A percentile compares a stretch with the other conserved stretches of the same genome.
Evolutionary conservation across 2,797 vertebrate genomes (phyloP).

Genomic region (Coccyzus lansbergi): DNA sequence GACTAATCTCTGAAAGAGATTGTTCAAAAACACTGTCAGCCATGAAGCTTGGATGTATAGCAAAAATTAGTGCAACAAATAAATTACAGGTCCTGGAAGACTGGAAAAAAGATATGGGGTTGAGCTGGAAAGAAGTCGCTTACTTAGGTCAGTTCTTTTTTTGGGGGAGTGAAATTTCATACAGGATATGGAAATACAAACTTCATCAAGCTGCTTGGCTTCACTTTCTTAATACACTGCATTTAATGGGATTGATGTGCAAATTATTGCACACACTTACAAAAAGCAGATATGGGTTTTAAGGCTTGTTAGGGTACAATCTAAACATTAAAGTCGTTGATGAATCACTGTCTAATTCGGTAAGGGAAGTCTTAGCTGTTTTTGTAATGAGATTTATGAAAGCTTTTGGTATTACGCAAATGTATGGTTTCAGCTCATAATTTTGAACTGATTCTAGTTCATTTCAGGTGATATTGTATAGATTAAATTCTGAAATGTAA

Average conservation of each 20-base stretch:
- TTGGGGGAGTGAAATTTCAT: background rate
- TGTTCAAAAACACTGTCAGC: conserved; percentile 74
- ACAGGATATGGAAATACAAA: background rate
- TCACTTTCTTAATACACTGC: background rate
- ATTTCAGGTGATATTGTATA: background rate
- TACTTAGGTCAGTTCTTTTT: conserved; percentile 85
- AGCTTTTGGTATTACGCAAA: background rate
- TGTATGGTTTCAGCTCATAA: background rate
- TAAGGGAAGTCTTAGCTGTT: background rate
- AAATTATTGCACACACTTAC: background rate
- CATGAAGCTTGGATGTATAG: conserved; percentile 78
- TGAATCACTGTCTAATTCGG: background rate
- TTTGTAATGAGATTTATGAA: background rate
- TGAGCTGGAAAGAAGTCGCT: conserved; percentile 90
- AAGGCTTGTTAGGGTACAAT: background rate
- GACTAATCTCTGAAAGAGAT: conserved; percentile 81
- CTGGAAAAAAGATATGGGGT: conserved; percentile 71
- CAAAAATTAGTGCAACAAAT: conserved; percentile 68
- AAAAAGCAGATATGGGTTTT: background rate
- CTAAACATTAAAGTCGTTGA: background rate
- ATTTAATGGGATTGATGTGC: background rate
- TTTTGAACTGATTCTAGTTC: background rate
- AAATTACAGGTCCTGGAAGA: conserved; percentile 74
- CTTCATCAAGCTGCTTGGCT: background rate
- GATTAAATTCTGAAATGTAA: background rate